Evolutionary conservation across 2,888 invertebrate species (phyloP).

Genomic region (Xestoiulus laeticollis): DNA sequence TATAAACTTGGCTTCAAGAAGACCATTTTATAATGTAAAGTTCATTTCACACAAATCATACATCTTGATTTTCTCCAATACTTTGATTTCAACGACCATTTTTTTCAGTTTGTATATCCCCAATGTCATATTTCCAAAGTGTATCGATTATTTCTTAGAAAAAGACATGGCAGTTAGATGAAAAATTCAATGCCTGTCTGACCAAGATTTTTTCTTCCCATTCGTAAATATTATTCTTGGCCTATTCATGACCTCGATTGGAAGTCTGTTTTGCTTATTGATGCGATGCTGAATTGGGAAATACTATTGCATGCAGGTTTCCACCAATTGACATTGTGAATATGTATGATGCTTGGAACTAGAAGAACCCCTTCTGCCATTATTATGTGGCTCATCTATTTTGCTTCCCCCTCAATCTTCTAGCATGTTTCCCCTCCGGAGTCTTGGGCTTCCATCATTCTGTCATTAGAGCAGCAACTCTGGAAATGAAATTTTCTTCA

Average conservation of each 20-base stretch:
- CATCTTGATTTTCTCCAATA: too few species aligned
- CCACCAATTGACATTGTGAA: neutral
- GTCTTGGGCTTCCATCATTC: constrained; percentile 48
- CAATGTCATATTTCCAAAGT: neutral
- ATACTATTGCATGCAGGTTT: neutral
- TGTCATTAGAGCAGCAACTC: constrained; percentile 51
- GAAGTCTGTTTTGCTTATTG: constrained; percentile 18
- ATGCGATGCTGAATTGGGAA: neutral
- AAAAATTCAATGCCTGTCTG: neutral
- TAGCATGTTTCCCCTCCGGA: constrained; percentile 35
- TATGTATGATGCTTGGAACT: neutral
- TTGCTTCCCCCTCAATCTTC: constrained; percentile 33
- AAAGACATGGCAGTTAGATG: neutral
- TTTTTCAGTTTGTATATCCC: neutral
- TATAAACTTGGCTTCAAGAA: too few species aligned
- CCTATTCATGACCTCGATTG: neutral
- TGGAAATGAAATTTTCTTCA: constrained; percentile 51
- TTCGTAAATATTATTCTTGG: constrained; percentile 28
- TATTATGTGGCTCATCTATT: constrained; percentile 15
- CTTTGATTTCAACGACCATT: too few species aligned
- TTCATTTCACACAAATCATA: too few species aligned
- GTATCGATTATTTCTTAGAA: neutral
- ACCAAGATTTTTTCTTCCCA: neutral
- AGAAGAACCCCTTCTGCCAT: neutral
- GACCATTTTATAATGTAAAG: too few species aligned